These are phyloP conservation scores for Lepus europaeus DNA, from an alignment of 2,113 vertebrate species.

Conservation along the genomic window DNA sequence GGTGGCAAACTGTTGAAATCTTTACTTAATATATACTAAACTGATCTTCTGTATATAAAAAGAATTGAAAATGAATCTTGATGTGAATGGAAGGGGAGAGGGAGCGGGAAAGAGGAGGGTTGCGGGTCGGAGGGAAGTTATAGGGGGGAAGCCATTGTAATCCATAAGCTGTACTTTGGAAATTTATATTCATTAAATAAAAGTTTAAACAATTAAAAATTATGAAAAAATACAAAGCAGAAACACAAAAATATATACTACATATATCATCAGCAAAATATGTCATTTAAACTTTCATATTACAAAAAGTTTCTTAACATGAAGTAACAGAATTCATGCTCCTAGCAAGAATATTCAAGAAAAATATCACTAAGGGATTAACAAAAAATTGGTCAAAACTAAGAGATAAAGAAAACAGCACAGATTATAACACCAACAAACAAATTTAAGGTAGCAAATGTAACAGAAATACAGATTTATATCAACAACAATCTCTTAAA, in stretches of 20 bases:
- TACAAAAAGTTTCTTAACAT: neutral
- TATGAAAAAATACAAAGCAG: neutral
- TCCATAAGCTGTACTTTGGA: too few species aligned
- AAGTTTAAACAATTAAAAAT: neutral
- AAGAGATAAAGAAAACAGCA: neutral
- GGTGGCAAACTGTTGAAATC: too few species aligned
- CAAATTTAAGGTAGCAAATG: neutral
- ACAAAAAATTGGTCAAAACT: neutral
- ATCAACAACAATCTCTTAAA: too few species aligned
- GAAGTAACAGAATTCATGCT: neutral
- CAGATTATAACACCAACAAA: neutral
- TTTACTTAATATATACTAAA: too few species aligned
- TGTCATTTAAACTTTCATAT: neutral
- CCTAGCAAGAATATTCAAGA: neutral
- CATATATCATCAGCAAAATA: neutral
- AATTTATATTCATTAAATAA: too few species aligned
- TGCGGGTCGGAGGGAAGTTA: too few species aligned
- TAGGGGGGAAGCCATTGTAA: too few species aligned
- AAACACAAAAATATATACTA: neutral
- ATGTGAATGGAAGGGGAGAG: too few species aligned
- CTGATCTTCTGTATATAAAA: too few species aligned
- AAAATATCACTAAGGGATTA: neutral
- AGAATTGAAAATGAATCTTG: too few species aligned
- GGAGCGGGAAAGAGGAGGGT: too few species aligned
- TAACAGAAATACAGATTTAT: neutral